Evolutionary conservation across 2,113 vertebrate species (phyloP).

Genomic region (Clarias batrachus): DNA sequence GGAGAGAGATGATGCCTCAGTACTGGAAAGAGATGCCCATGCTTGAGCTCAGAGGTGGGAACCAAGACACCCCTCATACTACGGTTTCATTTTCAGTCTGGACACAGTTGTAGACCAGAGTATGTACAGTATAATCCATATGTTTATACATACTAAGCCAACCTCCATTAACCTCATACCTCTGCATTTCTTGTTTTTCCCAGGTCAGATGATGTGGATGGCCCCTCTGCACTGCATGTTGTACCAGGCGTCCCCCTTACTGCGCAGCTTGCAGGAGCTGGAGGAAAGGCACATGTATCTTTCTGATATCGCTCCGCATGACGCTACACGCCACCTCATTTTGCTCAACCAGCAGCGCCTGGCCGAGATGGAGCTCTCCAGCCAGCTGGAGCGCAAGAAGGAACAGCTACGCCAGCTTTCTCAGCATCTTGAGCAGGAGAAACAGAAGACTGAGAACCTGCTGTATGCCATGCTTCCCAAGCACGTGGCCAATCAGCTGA

Average conservation of each 20-base stretch:
- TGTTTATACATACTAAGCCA: neutral
- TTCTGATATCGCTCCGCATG: constrained; percentile 78
- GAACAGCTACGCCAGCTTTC: constrained; percentile 75
- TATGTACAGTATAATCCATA: neutral
- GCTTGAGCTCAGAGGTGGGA: constrained; percentile 72
- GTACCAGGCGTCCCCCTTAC: constrained; percentile 78
- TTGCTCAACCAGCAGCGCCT: constrained; percentile 80
- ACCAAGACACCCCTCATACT: neutral
- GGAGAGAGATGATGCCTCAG: constrained; percentile 62
- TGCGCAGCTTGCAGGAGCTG: constrained; percentile 76
- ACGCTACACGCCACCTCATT: constrained; percentile 79
- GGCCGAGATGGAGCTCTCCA: constrained; percentile 81
- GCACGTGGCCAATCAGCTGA: constrained; percentile 75
- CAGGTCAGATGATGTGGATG: constrained; percentile 83
- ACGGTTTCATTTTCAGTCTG: neutral
- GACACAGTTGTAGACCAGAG: neutral
- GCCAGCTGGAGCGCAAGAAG: constrained; percentile 76
- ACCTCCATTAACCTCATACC: neutral
- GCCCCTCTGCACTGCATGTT: constrained; percentile 76
- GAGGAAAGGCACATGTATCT: constrained; percentile 79
- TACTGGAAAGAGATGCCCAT: constrained; percentile 53
- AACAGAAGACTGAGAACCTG: constrained; percentile 77
- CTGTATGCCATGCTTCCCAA: constrained; percentile 75
- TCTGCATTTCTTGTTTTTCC: neutral
- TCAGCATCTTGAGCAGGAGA: constrained; percentile 69